Base-by-base conservation (phyloP, 2,797 vertebrate genomes). In the Oryzias dopingdopingensis region DNA sequence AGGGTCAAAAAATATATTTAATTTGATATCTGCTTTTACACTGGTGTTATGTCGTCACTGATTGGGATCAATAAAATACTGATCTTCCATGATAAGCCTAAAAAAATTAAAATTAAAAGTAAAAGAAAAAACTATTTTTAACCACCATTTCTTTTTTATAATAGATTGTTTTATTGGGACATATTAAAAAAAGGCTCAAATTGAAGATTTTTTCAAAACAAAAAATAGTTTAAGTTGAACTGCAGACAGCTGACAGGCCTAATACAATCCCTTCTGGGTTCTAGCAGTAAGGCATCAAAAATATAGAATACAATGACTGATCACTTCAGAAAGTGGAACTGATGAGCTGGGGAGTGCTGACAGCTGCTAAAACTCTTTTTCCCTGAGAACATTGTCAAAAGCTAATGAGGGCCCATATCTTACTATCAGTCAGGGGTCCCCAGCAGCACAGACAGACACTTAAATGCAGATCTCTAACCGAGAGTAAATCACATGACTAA, bases 291-390 rank as follows among this genome's bases (percentile, higher is more conserved):
- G 80, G 77, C 70, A 74, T 32, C 29, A 8, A 63, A 74, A 73
- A 83, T 67, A 75, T 66, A 77, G 67, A 78, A 86, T 63, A 52
- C 64, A 60, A 83, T 86, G 88, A 91, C 77, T 87, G 83, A 91
- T 89, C 69, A 83, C 80, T 79, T 83, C 67, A 82, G 70, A 80
- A 82, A 88, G 84, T 75, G 73, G 78, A 76, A 89, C 80, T 59
- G 76, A 86, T 84, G 84, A 57, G 66, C 66, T 42, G 59, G 50
- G 65, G 80, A 85, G 43, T 90, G 88, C 90, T 90, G 88, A 91
- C 81, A 82, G 77, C 71, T 72, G 73, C 81, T 81, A 69, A 87
- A 87, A 73, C 70, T 62, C 62, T 63, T 56, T 62, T 62, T 72
- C 78, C 54, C 62, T 6, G 58, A 82, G 72, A 86, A 70, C 63